A percentile compares a stretch with the other conserved stretches of the same genome.
Conservation (phyloP, 2,797 vertebrate species). For the Morelia viridis region DNA sequence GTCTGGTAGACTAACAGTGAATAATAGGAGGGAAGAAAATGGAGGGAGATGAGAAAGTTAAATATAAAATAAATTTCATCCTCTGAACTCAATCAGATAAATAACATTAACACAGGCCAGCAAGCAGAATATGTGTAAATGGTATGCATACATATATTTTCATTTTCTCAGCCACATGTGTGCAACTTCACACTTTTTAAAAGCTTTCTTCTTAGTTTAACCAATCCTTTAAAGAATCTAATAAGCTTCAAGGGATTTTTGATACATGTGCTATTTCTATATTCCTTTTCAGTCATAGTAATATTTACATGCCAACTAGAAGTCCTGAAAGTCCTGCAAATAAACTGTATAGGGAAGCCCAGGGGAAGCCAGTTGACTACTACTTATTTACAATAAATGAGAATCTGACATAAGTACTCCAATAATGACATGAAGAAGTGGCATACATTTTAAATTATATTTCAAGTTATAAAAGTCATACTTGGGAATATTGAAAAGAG, state of each 20-base stretch:
- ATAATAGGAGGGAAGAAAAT: conserved; percentile 1
- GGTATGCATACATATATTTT: background rate
- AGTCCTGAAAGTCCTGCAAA: background rate
- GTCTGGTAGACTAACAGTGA: background rate
- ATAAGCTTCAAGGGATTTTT: background rate
- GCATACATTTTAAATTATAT: background rate
- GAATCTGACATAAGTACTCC: background rate
- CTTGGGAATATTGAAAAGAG: background rate
- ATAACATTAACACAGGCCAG: conserved; percentile 7
- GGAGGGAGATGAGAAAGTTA: background rate
- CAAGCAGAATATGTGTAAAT: background rate
- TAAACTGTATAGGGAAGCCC: conserved; percentile 9
- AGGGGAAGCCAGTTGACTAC: background rate
- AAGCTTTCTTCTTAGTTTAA: background rate
- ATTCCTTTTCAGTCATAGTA: background rate
- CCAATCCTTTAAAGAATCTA: background rate
- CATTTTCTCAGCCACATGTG: background rate
- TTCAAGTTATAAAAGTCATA: background rate
- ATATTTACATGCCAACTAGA: background rate
- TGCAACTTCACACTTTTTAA: background rate
- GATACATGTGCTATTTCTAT: background rate
- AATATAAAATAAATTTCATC: background rate
- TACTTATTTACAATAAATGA: background rate
- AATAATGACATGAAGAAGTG: background rate
- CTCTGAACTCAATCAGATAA: conserved; percentile 25